phyloP scores from a whole-genome alignment of 2,113 vertebrate genomes.

The Brachypteracias leptosomus region DNA sequence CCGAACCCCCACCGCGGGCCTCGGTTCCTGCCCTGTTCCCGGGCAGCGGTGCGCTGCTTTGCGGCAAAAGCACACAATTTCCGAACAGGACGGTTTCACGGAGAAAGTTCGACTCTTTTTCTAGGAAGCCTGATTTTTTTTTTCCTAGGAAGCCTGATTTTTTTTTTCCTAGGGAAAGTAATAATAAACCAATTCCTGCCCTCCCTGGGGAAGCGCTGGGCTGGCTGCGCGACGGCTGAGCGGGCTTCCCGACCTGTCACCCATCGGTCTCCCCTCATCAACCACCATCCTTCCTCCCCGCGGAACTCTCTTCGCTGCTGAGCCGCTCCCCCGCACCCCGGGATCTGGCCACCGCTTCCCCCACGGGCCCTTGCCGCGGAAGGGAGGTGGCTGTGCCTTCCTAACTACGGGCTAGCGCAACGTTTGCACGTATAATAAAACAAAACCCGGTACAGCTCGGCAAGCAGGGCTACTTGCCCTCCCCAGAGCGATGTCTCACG shows the following conservation, averaged over 20 bases:
- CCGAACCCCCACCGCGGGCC: background rate
- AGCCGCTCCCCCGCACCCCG: background rate
- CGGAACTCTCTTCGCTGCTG: background rate
- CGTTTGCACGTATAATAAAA: rapidly evolving
- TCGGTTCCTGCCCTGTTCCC: background rate
- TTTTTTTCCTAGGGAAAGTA: background rate
- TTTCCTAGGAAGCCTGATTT: too few species aligned
- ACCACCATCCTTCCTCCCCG: background rate
- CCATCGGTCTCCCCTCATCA: background rate
- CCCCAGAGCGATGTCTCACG: background rate
- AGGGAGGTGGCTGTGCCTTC: background rate
- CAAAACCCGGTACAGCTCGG: background rate
- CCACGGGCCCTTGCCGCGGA: background rate
- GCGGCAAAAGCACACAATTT: background rate
- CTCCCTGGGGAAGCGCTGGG: background rate
- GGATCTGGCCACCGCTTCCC: background rate
- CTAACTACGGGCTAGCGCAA: background rate
- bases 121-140: background rate
- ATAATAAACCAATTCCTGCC: background rate
- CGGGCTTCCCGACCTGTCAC: background rate
- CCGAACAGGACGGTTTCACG: background rate
- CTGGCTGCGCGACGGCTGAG: background rate
- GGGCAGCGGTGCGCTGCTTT: background rate
- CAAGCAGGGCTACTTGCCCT: background rate
- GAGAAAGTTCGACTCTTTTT: background rate